A percentile compares a stretch with the other conserved stretches of the same genome.
Conservation (phyloP, 2,888 invertebrate genomes). For the Ichneumoninae sp. region DNA sequence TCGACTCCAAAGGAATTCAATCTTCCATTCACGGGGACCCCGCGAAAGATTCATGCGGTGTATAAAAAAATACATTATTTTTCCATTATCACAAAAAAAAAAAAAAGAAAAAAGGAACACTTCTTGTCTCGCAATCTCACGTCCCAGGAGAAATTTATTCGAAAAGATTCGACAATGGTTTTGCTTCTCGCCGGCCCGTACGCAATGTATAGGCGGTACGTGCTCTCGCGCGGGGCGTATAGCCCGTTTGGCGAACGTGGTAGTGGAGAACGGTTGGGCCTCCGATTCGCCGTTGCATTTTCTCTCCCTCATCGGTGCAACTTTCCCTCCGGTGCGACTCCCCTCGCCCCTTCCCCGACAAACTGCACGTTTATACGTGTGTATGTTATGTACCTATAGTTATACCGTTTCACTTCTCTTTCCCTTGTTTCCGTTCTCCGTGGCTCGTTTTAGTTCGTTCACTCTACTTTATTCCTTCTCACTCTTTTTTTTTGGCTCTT, state of each 20-base stretch:
- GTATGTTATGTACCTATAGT: background rate
- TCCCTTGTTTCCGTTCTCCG: conserved; percentile 11
- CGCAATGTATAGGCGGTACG: conserved; percentile 22
- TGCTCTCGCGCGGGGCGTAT: background rate
- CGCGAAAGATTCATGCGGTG: background rate
- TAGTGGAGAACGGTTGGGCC: background rate
- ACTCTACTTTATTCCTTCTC: conserved; percentile 16
- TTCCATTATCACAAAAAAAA: background rate
- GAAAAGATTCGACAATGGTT: conserved; percentile 77
- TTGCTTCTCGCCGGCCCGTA: background rate
- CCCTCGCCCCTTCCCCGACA: background rate
- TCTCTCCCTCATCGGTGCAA: conserved; percentile 22
- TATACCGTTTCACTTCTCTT: conserved; percentile 36
- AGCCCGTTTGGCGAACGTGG: background rate
- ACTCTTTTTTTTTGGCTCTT: conserved; percentile 28
- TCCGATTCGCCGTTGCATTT: conserved; percentile 35
- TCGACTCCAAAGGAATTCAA: background rate
- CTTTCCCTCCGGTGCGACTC: conserved; percentile 4
- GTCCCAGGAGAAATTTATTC: conserved; percentile 77
- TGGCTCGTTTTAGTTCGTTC: conserved; percentile 18
- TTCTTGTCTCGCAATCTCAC: conserved; percentile 3
- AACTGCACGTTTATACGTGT: conserved; percentile 21
- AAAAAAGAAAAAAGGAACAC: background rate
- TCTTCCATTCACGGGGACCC: background rate
- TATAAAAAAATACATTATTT: conserved; percentile 1